A percentile compares a stretch with the other conserved stretches of the same genome.
Conservation (phyloP, 2,888 invertebrate species). For the Andrena hattorfiana region DNA sequence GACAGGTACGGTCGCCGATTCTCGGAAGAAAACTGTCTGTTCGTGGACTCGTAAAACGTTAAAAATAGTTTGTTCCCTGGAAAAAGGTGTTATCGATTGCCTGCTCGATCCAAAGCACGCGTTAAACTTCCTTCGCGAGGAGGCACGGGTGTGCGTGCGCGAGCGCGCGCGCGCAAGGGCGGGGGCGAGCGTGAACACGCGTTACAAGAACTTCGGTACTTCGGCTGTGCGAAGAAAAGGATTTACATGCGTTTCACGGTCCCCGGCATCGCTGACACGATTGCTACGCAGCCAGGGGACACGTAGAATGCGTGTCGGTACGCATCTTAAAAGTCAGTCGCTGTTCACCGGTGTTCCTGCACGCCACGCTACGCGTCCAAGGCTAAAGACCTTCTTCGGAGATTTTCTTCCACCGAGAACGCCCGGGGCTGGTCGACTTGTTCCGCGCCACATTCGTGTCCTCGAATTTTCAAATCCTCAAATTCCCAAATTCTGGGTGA, state of each 20-base stretch:
- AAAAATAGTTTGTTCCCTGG: constrained; percentile 13
- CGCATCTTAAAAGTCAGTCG: constrained; percentile 78
- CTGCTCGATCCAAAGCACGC: constrained; percentile 11
- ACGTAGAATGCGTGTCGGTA: constrained; percentile 81
- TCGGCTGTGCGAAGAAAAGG: constrained; percentile 71
- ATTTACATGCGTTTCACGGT: constrained; percentile 84
- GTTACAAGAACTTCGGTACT: constrained; percentile 30
- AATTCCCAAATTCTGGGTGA: too few species aligned
- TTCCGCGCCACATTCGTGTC: too few species aligned
- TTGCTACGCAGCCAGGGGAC: constrained; percentile 79
- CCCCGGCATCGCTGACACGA: constrained; percentile 80
- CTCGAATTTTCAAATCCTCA: too few species aligned
- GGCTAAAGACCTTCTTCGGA: constrained; percentile 66
- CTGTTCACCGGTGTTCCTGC: constrained; percentile 72
- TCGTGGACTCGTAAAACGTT: neutral
- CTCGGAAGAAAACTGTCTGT: neutral
- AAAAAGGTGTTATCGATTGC: constrained; percentile 5
- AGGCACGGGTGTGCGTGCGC: neutral
- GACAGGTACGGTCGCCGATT: neutral
- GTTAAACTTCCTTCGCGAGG: neutral
- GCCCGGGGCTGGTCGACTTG: neutral
- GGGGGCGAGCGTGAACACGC: constrained; percentile 18
- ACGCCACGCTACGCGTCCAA: constrained; percentile 40
- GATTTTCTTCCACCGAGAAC: constrained; percentile 28
- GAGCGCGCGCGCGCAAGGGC: constrained; percentile 6